Percentiles rank a stretch among this genome's conserved stretches.
Conservation (phyloP, 2,888 invertebrate genomes). For the Acrobasis suavella region DNA sequence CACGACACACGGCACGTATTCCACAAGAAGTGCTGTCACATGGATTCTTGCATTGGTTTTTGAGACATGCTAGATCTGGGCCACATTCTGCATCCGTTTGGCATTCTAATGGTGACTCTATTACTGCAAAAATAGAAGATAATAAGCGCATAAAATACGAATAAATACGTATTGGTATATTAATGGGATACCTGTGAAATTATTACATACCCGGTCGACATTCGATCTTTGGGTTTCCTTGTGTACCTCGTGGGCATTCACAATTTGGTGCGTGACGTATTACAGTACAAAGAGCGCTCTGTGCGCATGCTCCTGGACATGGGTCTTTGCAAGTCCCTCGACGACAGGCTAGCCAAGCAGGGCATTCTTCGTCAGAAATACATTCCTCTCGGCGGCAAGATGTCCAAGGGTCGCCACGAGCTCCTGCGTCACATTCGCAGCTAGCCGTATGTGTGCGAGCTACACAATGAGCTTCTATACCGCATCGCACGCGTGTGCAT, state of each 20-base stretch:
- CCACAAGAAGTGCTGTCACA: conserved; percentile 92
- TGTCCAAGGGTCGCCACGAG: conserved; percentile 90
- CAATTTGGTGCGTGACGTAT: conserved; percentile 89
- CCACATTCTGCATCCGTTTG: conserved; percentile 92
- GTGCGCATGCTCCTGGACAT: conserved; percentile 92
- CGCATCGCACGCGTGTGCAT: conserved; percentile 91
- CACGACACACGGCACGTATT: conserved; percentile 89
- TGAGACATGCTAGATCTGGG: conserved; percentile 92
- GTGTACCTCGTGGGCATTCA: conserved; percentile 91
- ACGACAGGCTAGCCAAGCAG: conserved; percentile 89
- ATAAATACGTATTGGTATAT: conserved; percentile 7
- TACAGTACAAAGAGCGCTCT: conserved; percentile 88
- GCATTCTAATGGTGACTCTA: conserved; percentile 84
- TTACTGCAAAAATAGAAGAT: conserved; percentile 10
- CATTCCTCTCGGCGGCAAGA: conserved; percentile 91
- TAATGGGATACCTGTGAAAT: conserved; percentile 8
- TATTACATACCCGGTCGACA: conserved; percentile 82
- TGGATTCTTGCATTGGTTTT: conserved; percentile 90
- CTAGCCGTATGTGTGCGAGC: conserved; percentile 90
- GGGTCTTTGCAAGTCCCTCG: conserved; percentile 91
- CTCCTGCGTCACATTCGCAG: conserved; percentile 89
- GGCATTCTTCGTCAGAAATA: conserved; percentile 88
- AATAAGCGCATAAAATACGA: no score
- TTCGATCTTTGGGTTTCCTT: conserved; percentile 87
- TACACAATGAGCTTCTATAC: conserved; percentile 89